phyloP scores from a whole-genome alignment of 2,888 invertebrate genomes.

The Latheticus oryzae region DNA sequence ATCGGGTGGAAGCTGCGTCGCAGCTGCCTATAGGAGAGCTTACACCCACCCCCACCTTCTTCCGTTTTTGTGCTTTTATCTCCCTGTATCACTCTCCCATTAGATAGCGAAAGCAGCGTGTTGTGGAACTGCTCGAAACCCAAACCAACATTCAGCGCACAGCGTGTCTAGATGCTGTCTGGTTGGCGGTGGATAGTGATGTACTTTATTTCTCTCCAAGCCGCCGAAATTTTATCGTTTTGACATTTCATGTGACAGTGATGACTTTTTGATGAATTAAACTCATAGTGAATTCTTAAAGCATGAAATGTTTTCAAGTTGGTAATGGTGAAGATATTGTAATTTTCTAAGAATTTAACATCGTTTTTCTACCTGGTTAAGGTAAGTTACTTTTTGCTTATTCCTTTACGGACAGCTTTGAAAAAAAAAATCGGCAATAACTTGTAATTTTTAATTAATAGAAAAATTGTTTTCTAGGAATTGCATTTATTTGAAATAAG shows the following conservation, averaged over 20 bases:
- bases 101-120: slow-evolving; percentile 39
- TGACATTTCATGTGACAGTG: slow-evolving; percentile 25
- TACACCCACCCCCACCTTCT: slow-evolving; percentile 21
- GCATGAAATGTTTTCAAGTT: not conserved
- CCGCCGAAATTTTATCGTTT: slow-evolving; percentile 15
- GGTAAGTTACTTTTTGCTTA: slow-evolving; percentile 15
- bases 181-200: slow-evolving; percentile 16
- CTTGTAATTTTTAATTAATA: too few species aligned
- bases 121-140: too few species aligned
- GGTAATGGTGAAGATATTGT: slow-evolving; percentile 11
- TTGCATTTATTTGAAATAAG: too few species aligned
- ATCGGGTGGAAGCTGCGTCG: slow-evolving; percentile 35
- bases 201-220: slow-evolving; percentile 1
- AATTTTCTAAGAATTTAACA: slow-evolving; percentile 14
- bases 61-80: slow-evolving; percentile 35
- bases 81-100: slow-evolving; percentile 32
- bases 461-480: too few species aligned
- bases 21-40: slow-evolving; percentile 20
- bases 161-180: slow-evolving; percentile 27
- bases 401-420: too few species aligned
- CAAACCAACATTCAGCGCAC: slow-evolving; percentile 15
- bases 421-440: too few species aligned
- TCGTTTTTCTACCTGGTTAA: slow-evolving; percentile 9
- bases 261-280: slow-evolving; percentile 32
- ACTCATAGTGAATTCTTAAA: slow-evolving; percentile 14